phyloP scores from a whole-genome alignment of 2,888 invertebrate genomes.

The Folsomia manolachei region DNA sequence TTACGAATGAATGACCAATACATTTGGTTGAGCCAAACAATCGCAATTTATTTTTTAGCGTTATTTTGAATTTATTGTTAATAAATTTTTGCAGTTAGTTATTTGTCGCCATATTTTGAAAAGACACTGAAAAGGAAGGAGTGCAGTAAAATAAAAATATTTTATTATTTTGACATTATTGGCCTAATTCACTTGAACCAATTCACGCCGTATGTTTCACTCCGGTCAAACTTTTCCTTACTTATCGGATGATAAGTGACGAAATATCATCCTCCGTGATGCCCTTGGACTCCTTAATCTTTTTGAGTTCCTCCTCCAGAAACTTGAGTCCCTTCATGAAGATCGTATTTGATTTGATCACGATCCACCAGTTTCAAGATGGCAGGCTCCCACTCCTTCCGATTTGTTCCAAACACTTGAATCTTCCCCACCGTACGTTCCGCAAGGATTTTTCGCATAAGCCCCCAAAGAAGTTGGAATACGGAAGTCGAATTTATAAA shows the following conservation, averaged over 20 bases:
- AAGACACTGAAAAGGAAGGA: too few relatives aligned
- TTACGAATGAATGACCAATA: neutral
- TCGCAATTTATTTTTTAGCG: too few relatives aligned
- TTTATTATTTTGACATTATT: too few relatives aligned
- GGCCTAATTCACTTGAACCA: too few relatives aligned
- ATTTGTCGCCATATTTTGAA: too few relatives aligned
- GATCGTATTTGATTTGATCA: neutral
- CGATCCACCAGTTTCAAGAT: conserved; percentile 5
- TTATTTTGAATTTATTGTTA: too few relatives aligned
- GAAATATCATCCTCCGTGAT: neutral
- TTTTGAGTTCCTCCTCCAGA: neutral
- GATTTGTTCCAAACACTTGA: conserved; percentile 15
- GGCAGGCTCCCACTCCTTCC: conserved; percentile 21
- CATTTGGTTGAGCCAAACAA: too few relatives aligned
- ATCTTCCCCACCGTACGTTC: conserved; percentile 25
- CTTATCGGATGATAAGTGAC: neutral
- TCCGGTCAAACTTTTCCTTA: too few relatives aligned
- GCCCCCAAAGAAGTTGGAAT: conserved; percentile 10
- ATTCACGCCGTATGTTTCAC: too few relatives aligned
- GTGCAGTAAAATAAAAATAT: too few relatives aligned
- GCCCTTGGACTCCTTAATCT: neutral
- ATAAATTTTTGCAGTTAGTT: too few relatives aligned
- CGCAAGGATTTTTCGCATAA: conserved; percentile 23
- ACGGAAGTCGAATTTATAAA: conserved; percentile 25
- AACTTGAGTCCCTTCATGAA: neutral